Evolutionary conservation across 1,140 invertebrate species (phyloP), one percentile per base, ranked within the genome.

Genomic region (Micrasema longulum): DNA sequence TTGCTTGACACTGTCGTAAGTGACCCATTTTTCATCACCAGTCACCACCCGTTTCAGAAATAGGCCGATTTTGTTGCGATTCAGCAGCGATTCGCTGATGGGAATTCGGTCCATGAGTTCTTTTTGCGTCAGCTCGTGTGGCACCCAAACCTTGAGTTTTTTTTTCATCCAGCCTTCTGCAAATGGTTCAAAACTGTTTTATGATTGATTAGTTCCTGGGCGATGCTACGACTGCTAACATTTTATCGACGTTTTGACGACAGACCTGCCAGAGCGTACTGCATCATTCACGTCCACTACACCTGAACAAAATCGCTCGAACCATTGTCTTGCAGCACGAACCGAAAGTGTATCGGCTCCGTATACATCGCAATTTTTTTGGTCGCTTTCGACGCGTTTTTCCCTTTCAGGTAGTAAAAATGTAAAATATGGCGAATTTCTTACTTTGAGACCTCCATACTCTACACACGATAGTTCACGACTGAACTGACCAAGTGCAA

Each of bases 331-430:
- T n/a, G n/a, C n/a, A n/a, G n/a, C n/a, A n/a, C n/a, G n/a, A n/a
- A n/a, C n/a, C n/a, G n/a, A n/a, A n/a, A n/a, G n/a, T n/a, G 36
- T 38, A 12, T 38, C 36, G 36, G 36, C 36, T 12, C 36, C 36
- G 36, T 38, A 38, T 12, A 38, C 36, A 38, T 38, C 36, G 36
- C 36, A 38, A 38, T 38, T 38, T 38, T 38, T 38, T 38, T 38
- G 47, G 47, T 50, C 47, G 47, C 47, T 50, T 50, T 50, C 47
- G 47, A 50, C 47, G 47, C 47, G 47, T 50, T 50, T 50, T 50
- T 50, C 47, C 47, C 2, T 50, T 14, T 50, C 47, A 16, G 47
- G 47, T 16, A 50, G 14, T 50, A 50, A 50, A 50, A 50, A 50
- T 50, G 47, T 50, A 50, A 50, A 50, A 50, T 50, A 50, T 50